phyloP scores from a whole-genome alignment of 1,140 invertebrate species.

The Ditylenchus dipsaci region DNA sequence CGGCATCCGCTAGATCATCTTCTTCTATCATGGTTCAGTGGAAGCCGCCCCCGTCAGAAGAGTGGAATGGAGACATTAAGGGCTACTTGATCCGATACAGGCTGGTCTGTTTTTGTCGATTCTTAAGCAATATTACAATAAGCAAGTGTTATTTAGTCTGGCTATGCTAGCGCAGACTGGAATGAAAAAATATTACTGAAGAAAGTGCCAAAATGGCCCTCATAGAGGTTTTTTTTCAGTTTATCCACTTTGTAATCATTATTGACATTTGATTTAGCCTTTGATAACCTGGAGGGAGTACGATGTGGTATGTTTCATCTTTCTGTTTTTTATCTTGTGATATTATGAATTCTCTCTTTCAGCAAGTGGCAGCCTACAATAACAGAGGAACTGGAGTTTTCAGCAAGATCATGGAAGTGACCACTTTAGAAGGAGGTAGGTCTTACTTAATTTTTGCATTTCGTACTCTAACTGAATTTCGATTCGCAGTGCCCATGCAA shows the following conservation, averaged over 20 bases:
- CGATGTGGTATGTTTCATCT: slow-evolving; percentile 64
- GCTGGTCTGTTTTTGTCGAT: not conserved
- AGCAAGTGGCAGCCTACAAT: slow-evolving; percentile 91
- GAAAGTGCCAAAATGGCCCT: slow-evolving; percentile 84
- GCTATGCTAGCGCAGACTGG: slow-evolving; percentile 72
- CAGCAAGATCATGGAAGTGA: slow-evolving; percentile 82
- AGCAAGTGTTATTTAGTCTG: slow-evolving; percentile 67
- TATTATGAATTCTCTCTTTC: not conserved
- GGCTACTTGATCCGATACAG: slow-evolving; percentile 84
- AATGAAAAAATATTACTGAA: slow-evolving; percentile 81
- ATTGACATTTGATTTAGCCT: slow-evolving; percentile 60
- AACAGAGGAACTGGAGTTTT: slow-evolving; percentile 89
- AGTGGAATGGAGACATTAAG: slow-evolving; percentile 85
- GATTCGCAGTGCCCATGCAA: slow-evolving; percentile 73
- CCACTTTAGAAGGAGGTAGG: slow-evolving; percentile 81
- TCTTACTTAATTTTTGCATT: slow-evolving; percentile 3
- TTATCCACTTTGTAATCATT: not conserved
- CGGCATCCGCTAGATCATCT: slow-evolving; percentile 72
- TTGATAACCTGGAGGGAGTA: slow-evolving; percentile 97
- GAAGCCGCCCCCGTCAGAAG: slow-evolving; percentile 85
- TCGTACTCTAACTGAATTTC: slow-evolving; percentile 10
- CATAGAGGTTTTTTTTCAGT: slow-evolving; percentile 65
- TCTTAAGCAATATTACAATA: not conserved
- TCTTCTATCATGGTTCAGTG: slow-evolving; percentile 94
- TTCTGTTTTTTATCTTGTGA: not conserved